Percentiles rank a stretch among this genome's conserved stretches.
Evolutionary conservation across 2,888 invertebrate species (phyloP).

Genomic region (Boloria euphrosyne): DNA sequence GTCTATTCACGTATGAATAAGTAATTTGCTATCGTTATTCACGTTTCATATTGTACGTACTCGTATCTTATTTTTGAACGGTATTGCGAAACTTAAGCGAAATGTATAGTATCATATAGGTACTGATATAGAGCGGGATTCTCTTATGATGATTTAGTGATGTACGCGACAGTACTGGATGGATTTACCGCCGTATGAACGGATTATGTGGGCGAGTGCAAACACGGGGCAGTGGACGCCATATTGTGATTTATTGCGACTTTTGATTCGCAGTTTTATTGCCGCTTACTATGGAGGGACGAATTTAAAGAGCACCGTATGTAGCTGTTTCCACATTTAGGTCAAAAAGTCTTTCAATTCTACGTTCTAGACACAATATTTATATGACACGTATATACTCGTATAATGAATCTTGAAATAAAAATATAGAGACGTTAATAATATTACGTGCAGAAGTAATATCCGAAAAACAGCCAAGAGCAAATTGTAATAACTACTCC

Average conservation of each 20-base stretch:
- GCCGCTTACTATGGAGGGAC: slow-evolving; percentile 59
- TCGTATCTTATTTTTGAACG: slow-evolving; percentile 29
- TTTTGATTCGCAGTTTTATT: slow-evolving; percentile 80
- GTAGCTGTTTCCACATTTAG: slow-evolving; percentile 12
- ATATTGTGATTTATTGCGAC: slow-evolving; percentile 78
- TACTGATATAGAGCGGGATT: slow-evolving; percentile 60
- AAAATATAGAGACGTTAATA: background rate
- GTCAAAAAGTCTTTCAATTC: slow-evolving; percentile 14
- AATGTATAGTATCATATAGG: slow-evolving; percentile 54
- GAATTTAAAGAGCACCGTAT: slow-evolving; percentile 47
- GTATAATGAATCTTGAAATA: no score
- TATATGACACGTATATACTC: slow-evolving; percentile 17
- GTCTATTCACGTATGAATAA: slow-evolving; percentile 31
- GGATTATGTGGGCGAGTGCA: slow-evolving; percentile 82
- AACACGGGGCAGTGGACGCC: slow-evolving; percentile 79
- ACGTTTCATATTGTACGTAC: slow-evolving; percentile 29
- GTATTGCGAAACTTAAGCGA: slow-evolving; percentile 42
- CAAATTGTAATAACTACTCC: slow-evolving; percentile 55
- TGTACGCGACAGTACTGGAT: slow-evolving; percentile 75
- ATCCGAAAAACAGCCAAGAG: slow-evolving; percentile 16
- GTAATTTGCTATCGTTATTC: slow-evolving; percentile 24
- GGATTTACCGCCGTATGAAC: slow-evolving; percentile 81
- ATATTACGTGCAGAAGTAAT: slow-evolving; percentile 5
- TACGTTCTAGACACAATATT: background rate
- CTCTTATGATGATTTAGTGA: slow-evolving; percentile 81